These are phyloP conservation scores for Cephus spinipes DNA, from an alignment of 2,888 invertebrate genomes.

Conservation along the genomic window DNA sequence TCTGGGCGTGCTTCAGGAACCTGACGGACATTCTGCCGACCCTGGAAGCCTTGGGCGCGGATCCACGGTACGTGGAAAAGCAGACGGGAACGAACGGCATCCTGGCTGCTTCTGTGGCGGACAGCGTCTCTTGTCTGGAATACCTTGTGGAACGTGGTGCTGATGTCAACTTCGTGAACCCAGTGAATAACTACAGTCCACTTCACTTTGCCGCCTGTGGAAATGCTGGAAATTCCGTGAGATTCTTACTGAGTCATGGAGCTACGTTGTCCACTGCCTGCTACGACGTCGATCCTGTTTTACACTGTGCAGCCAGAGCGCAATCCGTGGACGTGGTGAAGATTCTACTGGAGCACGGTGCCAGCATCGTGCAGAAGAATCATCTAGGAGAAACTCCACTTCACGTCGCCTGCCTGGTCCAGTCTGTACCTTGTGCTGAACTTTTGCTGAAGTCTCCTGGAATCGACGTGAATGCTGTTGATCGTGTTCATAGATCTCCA, in stretches of 20 bases:
- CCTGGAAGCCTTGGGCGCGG: constrained; percentile 77
- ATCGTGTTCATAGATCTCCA: constrained; percentile 62
- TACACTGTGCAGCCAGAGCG: constrained; percentile 68
- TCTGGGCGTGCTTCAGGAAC: constrained; percentile 84
- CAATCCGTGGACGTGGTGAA: constrained; percentile 58
- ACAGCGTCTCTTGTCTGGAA: constrained; percentile 77
- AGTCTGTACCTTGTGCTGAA: constrained; percentile 57
- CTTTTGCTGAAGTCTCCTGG: constrained; percentile 52
- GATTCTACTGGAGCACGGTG: constrained; percentile 65
- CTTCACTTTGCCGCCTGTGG: constrained; percentile 69
- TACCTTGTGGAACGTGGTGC: constrained; percentile 75
- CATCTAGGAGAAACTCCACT: constrained; percentile 67
- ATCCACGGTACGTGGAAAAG: constrained; percentile 77
- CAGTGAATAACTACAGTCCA: constrained; percentile 58
- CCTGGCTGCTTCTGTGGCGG: constrained; percentile 82
- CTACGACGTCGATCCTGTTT: constrained; percentile 66
- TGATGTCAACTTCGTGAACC: constrained; percentile 72
- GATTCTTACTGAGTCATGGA: constrained; percentile 63
- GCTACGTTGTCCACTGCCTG: constrained; percentile 55
- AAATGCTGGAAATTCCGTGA: constrained; percentile 64
- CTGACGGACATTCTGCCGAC: constrained; percentile 76
- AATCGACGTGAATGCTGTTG: constrained; percentile 62
- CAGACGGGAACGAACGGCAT: constrained; percentile 80
- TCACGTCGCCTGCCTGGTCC: constrained; percentile 67
- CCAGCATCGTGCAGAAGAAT: constrained; percentile 62